Percentiles rank a stretch among this genome's conserved stretches.
phyloP scores from a whole-genome alignment of 2,113 vertebrate genomes.

The Hydropotes inermis region DNA sequence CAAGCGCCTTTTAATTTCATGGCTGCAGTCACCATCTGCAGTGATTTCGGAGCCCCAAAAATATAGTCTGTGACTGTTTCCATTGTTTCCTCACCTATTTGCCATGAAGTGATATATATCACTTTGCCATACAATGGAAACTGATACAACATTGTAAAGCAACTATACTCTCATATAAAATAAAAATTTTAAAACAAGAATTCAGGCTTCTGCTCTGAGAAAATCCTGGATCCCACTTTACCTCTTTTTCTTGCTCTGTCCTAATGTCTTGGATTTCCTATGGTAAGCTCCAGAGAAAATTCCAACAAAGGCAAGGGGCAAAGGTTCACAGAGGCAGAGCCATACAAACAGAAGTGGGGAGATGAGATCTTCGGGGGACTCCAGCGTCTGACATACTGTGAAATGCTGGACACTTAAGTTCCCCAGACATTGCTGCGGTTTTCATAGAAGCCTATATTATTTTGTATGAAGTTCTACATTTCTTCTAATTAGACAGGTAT shows the following conservation, averaged over 20 bases:
- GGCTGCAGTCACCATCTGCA: not conserved
- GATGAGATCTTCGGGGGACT: not conserved
- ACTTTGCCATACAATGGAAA: not conserved
- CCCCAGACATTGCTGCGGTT: not conserved
- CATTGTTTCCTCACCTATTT: not conserved
- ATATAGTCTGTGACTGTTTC: not conserved
- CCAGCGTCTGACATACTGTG: not conserved
- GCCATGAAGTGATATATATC: not conserved
- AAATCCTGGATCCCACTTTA: not conserved
- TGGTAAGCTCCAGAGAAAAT: not conserved
- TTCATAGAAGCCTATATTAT: not conserved
- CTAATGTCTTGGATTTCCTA: not conserved
- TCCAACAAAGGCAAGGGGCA: not conserved
- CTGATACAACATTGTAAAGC: not conserved
- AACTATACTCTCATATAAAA: not conserved
- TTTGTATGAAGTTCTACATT: not conserved
- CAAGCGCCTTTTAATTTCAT: not conserved
- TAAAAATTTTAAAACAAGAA: not conserved
- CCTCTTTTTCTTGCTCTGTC: not conserved
- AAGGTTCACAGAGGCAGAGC: not conserved
- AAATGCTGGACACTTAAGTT: not conserved
- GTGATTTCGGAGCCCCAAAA: not conserved
- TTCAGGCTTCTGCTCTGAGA: not conserved
- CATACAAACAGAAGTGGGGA: not conserved
- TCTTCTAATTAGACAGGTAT: not conserved